These are phyloP conservation scores for Hydrozoanthus tunicans DNA, from an alignment of 64 coral and sea anemone species.

Conservation along the genomic window DNA sequence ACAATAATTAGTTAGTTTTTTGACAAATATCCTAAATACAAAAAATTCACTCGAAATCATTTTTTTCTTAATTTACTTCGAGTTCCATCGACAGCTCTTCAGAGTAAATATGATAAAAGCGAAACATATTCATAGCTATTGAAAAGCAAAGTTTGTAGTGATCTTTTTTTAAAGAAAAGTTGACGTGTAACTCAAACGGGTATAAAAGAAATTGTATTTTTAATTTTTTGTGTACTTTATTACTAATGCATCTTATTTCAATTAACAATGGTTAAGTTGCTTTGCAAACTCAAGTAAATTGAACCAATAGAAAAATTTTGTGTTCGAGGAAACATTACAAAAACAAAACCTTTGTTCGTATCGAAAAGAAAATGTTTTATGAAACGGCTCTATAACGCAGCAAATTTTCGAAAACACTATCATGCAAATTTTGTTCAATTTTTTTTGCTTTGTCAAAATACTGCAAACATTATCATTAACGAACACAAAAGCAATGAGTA, in stretches of 20 bases:
- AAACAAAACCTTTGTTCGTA: constrained; percentile 45
- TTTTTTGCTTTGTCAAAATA: constrained; percentile 5
- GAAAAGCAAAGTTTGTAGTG: neutral
- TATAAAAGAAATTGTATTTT: neutral
- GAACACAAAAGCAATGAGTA: neutral
- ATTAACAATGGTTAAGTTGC: neutral
- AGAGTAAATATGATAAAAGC: neutral
- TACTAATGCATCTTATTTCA: neutral
- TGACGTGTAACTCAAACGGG: neutral
- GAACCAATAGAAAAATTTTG: neutral
- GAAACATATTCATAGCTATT: neutral
- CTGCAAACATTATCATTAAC: neutral
- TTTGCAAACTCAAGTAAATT: neutral
- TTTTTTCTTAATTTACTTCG: neutral
- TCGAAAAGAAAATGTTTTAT: constrained; percentile 26
- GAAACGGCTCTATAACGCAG: constrained; percentile 15
- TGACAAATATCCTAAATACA: neutral
- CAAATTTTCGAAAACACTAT: neutral
- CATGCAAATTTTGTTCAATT: constrained; percentile 22
- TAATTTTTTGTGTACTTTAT: neutral
- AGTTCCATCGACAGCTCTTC: neutral
- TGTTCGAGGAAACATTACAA: constrained; percentile 4
- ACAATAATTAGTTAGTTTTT: neutral
- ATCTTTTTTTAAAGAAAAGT: neutral
- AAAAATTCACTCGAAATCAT: neutral